phyloP scores from a whole-genome alignment of 2,888 invertebrate genomes.

The Andrena haemorrhoa region DNA sequence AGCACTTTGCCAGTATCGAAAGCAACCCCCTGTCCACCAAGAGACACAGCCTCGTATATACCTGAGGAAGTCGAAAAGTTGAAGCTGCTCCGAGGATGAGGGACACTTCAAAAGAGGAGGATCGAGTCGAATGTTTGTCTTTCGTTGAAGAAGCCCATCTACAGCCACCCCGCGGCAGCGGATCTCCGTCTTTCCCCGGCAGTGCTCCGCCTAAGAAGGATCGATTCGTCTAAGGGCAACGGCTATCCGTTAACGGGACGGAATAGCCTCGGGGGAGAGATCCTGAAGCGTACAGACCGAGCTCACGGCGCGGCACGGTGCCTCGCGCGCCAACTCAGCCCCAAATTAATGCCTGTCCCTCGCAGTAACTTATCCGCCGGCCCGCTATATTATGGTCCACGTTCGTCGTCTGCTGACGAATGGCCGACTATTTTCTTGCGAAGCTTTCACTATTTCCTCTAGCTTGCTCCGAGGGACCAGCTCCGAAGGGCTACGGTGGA shows the following conservation, averaged over 20 bases:
- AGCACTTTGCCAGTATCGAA: conserved; percentile 10
- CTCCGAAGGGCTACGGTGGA: neutral
- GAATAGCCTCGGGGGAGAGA: conserved; percentile 82
- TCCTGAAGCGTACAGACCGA: conserved; percentile 65
- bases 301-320: conserved; percentile 55
- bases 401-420: conserved; percentile 72
- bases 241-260: conserved; percentile 80
- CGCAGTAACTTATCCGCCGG: conserved; percentile 77
- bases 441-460: conserved; percentile 49
- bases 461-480: neutral
- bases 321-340: conserved; percentile 76
- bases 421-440: conserved; percentile 68
- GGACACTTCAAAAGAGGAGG: conserved; percentile 37
- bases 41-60: conserved; percentile 48
- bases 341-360: conserved; percentile 83
- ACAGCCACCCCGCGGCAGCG: conserved; percentile 8
- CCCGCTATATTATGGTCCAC: conserved; percentile 75
- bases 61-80: conserved; percentile 50
- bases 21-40: conserved; percentile 48
- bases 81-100: conserved; percentile 37
- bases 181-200: conserved; percentile 29
- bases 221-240: conserved; percentile 79
- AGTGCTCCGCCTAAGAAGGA: conserved; percentile 73
- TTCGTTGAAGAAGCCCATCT: conserved; percentile 47
- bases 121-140: conserved; percentile 65